Percentiles rank a stretch among this genome's conserved stretches.
These are phyloP conservation scores for Aplochiton taeniatus DNA, from an alignment of 2,797 vertebrate genomes.

Conservation along the genomic window DNA sequence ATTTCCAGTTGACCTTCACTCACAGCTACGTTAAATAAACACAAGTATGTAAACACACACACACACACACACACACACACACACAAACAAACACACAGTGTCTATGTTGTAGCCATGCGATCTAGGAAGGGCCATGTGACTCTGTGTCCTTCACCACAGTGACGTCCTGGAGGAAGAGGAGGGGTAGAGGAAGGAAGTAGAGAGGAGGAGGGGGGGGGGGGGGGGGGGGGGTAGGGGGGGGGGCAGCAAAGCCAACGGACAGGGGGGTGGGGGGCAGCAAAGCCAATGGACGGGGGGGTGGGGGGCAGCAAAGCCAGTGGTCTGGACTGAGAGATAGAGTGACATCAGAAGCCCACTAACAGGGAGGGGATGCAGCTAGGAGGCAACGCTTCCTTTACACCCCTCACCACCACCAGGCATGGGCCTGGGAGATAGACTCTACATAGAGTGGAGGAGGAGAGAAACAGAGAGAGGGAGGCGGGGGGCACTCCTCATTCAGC, in stretches of 20 bases:
- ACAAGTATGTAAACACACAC: background rate
- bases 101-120: conserved; percentile 25
- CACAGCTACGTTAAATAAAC: conserved; percentile 38
- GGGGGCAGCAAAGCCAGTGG: conserved; percentile 34
- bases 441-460: background rate
- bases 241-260: conserved; percentile 13
- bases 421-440: too few species aligned
- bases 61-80: background rate
- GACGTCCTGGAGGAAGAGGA: conserved; percentile 16
- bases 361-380: conserved; percentile 13
- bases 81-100: conserved; percentile 21
- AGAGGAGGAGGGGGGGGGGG: background rate
- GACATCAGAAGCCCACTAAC: conserved; percentile 28
- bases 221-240: background rate
- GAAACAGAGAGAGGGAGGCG: too few species aligned
- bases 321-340: conserved; percentile 41
- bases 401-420: too few species aligned
- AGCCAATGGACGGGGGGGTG: too few species aligned
- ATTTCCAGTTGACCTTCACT: conserved; percentile 53
- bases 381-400: conserved; percentile 39
- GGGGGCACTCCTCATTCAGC: conserved; percentile 6
- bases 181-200: conserved; percentile 40
- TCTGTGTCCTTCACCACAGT: conserved; percentile 28
- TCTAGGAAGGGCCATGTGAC: conserved; percentile 14
- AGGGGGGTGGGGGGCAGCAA: too few species aligned